Base-by-base conservation (phyloP, 2,797 vertebrate genomes). In the Gorsachius magnificus region DNA sequence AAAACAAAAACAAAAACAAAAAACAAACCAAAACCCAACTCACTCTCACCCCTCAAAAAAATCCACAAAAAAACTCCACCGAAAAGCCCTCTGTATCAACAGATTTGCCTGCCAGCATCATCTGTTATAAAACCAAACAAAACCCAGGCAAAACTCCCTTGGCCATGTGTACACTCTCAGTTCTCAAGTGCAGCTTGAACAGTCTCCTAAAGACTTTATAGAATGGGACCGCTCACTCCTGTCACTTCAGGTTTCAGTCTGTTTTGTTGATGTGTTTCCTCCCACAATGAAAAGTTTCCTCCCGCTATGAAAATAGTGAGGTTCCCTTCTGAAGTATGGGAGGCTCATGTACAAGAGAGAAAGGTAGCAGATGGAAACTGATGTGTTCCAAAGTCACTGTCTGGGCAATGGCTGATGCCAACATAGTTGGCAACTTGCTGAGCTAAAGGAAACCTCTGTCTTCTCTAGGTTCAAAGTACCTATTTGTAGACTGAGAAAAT, bases 61-160 rank as follows among this genome's bases (percentile, higher is more conserved):
- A 0, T 12, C 1, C 6, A 19, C 25, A 31, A 21, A 25, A 25
- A 19, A 31, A 16, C 18, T 7, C 54, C 29, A 56, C 20, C 1
- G 2, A 36, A 61, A 11, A 83, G 1, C 10, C 4, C 6, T 66
- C 58, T 3, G 6, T 31, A 50, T 31, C 5, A 3, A 5, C 15
- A 53, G 8, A 56, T 53, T 66, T 63, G 7, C 12, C 17, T 56
- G 18, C 0, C 0, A 1, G 2, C 51, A 11, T 57, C 7, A 24
- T 16, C 16, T 45, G 4, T 41, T 53, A 50, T 1, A 41, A 66
- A 83, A 13, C 4, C 11, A 77, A n/a, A 65, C 14, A 89, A 41
- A 41, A 41, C 36, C 4, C 11, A 77, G 33, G 61, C 14, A 89
- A 58, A 8, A 1, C 0, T 46, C 25, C 20, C 5, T 71, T 60